Evolutionary conservation across 1,140 invertebrate species (phyloP), one percentile per base, ranked within the genome.

Genomic region (Sarcophaga peregrina): DNA sequence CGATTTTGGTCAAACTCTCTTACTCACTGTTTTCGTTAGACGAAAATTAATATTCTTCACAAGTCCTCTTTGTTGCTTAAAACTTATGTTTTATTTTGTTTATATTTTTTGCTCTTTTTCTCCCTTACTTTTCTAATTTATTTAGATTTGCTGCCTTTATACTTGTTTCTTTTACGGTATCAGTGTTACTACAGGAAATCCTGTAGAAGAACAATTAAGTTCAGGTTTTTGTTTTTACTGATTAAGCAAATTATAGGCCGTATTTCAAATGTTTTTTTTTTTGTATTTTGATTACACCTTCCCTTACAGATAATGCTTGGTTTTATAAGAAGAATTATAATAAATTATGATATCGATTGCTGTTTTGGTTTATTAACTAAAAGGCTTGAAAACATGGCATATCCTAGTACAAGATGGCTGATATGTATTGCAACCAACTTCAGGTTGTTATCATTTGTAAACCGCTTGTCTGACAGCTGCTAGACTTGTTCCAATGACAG

Each of bases 1-100:
- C 50, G 75, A 78, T 78, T 78, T 78, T 78, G 11, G 47, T 78
- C n/a, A n/a, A n/a, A 72, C n/a, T 20, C 17, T 20, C 17, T 20
- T 11, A 62, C 58, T 7, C 15, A 15, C 1, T 62, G 7, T 62
- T 7, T n/a, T 62, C 15, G 1, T 0, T 1, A 62, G 20, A 62
- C 52, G 15, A 3, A 54, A 54, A 10, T 54, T 10, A 15, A 54
- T 10, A 54, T 54, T 10, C 17, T 20, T 17, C n/a, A 72, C 37
- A 17, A 13, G 7, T 72, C 37, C 20, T 37, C 25, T 15, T 72
- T 20, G 62, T 25, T 72, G 62, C 37, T 5, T 25, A 8, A n/a
- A 2, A 2, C 9, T 72, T 0, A 25, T 20, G 17, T 6, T 72
- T 25, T 25, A 6, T 17, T 20, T 72, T 2, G 62, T 13, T 25